A percentile compares a stretch with the other conserved stretches of the same genome.
Conservation (phyloP, 1,140 invertebrate species). For the Dryas iulia region DNA sequence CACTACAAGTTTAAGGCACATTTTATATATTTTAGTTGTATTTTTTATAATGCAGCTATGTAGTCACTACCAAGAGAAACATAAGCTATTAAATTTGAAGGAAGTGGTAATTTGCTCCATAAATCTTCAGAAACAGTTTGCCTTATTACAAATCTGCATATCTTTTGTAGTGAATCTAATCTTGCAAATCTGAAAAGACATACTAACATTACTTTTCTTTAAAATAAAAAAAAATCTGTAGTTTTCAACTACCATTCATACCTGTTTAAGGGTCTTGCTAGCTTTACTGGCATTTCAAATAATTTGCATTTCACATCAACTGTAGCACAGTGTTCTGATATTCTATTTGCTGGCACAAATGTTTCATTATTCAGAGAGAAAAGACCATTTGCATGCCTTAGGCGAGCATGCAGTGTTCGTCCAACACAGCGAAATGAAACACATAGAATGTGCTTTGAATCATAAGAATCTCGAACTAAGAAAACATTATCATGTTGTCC, state of each 20-base stretch:
- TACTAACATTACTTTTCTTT: background rate
- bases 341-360: constrained; percentile 72
- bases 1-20: constrained; percentile 42
- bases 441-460: constrained; percentile 70
- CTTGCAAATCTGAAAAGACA: constrained; percentile 68
- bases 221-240: too few relatives aligned
- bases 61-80: constrained; percentile 71
- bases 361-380: constrained; percentile 76
- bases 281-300: constrained; percentile 75
- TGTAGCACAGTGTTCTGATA: constrained; percentile 73
- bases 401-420: constrained; percentile 66
- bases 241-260: constrained; percentile 31
- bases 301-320: constrained; percentile 72
- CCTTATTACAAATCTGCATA: constrained; percentile 74
- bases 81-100: constrained; percentile 68
- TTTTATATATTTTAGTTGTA: constrained; percentile 20
- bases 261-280: constrained; percentile 74
- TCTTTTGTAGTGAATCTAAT: constrained; percentile 73
- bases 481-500: constrained; percentile 77
- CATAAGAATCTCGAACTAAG: constrained; percentile 70
- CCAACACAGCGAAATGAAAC: constrained; percentile 75
- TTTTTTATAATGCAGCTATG: constrained; percentile 56
- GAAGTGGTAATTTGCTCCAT: constrained; percentile 64
- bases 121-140: constrained; percentile 64
- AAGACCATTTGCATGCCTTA: constrained; percentile 71